Percentiles rank a stretch among this genome's conserved stretches.
phyloP scores from a whole-genome alignment of 2,888 invertebrate genomes.

The Drosophila picticornis region DNA sequence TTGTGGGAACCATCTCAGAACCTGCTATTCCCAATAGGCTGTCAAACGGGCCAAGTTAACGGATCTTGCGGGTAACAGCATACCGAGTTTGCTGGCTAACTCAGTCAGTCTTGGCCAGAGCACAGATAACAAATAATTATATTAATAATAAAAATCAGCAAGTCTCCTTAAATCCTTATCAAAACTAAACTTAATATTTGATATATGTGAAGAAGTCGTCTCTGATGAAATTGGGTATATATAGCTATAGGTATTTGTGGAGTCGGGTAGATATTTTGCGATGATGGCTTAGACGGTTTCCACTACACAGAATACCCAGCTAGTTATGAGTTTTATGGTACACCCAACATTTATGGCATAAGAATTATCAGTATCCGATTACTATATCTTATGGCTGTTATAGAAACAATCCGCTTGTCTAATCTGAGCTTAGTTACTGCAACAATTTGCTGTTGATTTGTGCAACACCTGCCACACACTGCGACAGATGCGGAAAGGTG shows the following conservation, averaged over 20 bases:
- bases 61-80: neutral
- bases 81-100: neutral
- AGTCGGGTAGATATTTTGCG: neutral
- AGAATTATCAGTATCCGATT: neutral
- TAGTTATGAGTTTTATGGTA: neutral
- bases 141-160: neutral
- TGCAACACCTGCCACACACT: neutral
- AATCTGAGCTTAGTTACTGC: too few species aligned
- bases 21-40: neutral
- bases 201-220: neutral
- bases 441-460: neutral
- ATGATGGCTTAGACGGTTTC: neutral
- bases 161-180: neutral
- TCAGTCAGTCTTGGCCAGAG: neutral
- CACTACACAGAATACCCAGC: neutral
- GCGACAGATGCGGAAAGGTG: conserved; percentile 6
- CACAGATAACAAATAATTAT: neutral
- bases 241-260: neutral
- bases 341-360: neutral
- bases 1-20: neutral
- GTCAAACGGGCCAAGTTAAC: neutral
- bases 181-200: neutral
- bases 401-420: neutral
- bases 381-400: neutral
- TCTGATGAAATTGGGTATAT: neutral